Base-by-base conservation (phyloP, 1,140 invertebrate species). In the Zaprionus kolodkinae region DNA sequence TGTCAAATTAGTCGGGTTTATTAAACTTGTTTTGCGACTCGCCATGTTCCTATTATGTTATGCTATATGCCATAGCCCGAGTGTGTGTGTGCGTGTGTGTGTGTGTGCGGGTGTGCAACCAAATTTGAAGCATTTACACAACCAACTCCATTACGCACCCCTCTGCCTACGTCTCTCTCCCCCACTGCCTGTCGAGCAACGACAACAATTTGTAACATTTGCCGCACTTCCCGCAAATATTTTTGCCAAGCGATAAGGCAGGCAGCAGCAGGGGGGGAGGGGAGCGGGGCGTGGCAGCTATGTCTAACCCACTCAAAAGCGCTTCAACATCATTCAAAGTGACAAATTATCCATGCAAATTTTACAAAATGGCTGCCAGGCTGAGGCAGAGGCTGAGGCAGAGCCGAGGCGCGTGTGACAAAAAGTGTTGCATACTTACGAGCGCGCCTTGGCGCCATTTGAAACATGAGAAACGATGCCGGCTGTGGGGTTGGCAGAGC, bases 261-360 rank as follows among this genome's bases (percentile, higher is more conserved):
- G 30, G n/a, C n/a, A n/a, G n/a, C n/a, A n/a, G n/a, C n/a, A n/a
- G n/a, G n/a, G n/a, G n/a, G n/a, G n/a, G n/a, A n/a, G n/a, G 21
- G 45, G 43, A 4, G 6, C 1, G 40, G 62, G 59, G 33, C 36
- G 35, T 36, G 61, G 52, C n/a, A n/a, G n/a, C 27, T n/a, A 5
- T 50, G 52, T 72, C 70, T 76, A 85, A 72, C 82, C 83, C 79
- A 86, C 83, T 85, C 82, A 77, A 62, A 17, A 81, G 78, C 76
- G 80, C 80, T 84, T 80, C 84, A 78, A 73, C 84, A 87, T 88
- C 84, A 87, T 87, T 87, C 85, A 88, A 81, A 89, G 85, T 88
- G 85, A 88, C 85, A 88, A 88, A 88, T 88, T 88, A 89, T 89
- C 85, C 85, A 88, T 89, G 85, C 85, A 89, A 88, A 88, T 88